Base-by-base conservation (phyloP, 2,113 vertebrate species). In the Elaphurus davidianus region DNA sequence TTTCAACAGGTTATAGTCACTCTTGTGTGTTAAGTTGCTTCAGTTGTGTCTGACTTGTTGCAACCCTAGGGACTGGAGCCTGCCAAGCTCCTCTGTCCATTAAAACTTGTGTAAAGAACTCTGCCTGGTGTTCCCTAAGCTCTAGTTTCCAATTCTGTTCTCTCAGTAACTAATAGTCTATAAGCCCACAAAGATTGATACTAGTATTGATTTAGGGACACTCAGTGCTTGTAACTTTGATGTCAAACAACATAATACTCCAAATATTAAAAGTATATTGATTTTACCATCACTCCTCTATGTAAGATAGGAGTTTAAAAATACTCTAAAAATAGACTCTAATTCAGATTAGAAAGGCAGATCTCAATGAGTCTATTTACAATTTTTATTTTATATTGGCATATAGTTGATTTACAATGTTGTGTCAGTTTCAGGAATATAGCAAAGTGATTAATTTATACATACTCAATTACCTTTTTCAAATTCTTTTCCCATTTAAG, bases 271-370 rank as follows among this genome's bases (percentile, higher is more conserved):
- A 59, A 57, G 67, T 90, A 78, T 59, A 45, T 28, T 45, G 25
- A 64, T 57, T 88, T 54, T 71, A 10, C 11, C 19, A 92, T 47
- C 30, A 78, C 21, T 64, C 7, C 5, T 94, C 15, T 64, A 62
- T 55, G 16, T 57, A 71, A 96, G 25, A 23, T 15, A 78, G 7
- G 60, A 64, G 54, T 87, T 95, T 94, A 64, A 90, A 94, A 93
- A 96, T 7, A 64, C 47, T 87, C 93, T 94, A 64, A 90, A 94
- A 93, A 96, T 7, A 62, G 15, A 95, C 43, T 90, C 57, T 81
- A 85, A 93, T 86, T 84, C 67, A 62, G 60, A 87, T 91, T 84
- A 95, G 47, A 91, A 87, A 94, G 14, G 33, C 30, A 82, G 54
- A 28, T 84, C 33, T 91, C 76, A 90, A 54, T 43, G 52, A 94